Evolutionary conservation across 2,888 invertebrate species (phyloP).

Genomic region (Dendrolimus houi): DNA sequence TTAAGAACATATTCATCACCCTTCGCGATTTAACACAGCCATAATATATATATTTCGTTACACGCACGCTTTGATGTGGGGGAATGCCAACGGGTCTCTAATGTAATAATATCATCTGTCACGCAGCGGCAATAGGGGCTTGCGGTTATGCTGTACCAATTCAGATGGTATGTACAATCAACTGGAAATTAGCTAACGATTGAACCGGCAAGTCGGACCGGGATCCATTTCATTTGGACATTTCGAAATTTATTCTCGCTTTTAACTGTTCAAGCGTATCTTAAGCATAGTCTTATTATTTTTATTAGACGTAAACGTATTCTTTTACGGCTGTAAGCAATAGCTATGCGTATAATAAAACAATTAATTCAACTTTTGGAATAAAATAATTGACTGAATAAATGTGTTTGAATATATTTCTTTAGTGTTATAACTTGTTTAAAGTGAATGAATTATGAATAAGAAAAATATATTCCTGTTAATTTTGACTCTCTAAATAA

Average conservation of each 20-base stretch:
- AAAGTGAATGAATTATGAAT: no score
- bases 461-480: no score
- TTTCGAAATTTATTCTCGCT: slow-evolving; percentile 2
- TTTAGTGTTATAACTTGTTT: neutral
- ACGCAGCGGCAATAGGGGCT: slow-evolving; percentile 1
- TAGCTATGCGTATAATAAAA: no score
- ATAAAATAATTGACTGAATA: no score
- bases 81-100: slow-evolving; percentile 18
- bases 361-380: no score
- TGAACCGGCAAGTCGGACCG: slow-evolving; percentile 2
- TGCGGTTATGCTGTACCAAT: slow-evolving; percentile 22
- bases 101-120: slow-evolving; percentile 13
- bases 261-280: neutral
- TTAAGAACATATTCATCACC: no score
- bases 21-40: no score
- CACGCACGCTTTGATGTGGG: slow-evolving; percentile 3
- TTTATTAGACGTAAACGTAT: neutral
- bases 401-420: neutral
- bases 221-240: slow-evolving; percentile 3
- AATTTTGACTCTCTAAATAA: no score
- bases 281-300: neutral
- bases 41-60: no score
- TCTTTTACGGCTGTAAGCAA: neutral
- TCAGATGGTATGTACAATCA: slow-evolving; percentile 17
- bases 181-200: slow-evolving; percentile 6